Evolutionary conservation across 1,140 invertebrate genomes (phyloP).

Genomic region (Liolophura sinensis): DNA sequence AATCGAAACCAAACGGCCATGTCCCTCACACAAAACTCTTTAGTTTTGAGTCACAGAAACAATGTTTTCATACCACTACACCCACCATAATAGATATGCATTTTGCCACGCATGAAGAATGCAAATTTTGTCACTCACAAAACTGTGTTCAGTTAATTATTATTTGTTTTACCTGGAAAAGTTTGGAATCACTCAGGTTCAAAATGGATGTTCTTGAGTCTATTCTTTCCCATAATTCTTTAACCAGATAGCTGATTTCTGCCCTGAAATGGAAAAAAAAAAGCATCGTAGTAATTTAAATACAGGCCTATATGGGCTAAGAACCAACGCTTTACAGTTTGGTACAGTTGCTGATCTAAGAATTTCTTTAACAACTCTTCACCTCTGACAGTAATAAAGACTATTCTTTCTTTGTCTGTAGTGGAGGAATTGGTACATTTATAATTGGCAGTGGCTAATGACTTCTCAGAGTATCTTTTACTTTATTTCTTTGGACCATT

Average conservation of each 20-base stretch:
- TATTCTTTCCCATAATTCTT: constrained; percentile 14
- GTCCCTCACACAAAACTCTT: constrained; percentile 18
- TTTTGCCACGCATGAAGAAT: background rate
- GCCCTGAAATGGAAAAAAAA: constrained; percentile 8
- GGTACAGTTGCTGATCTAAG: too few species aligned
- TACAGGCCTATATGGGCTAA: too few species aligned
- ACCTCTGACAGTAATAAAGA: too few species aligned
- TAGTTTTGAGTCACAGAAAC: background rate
- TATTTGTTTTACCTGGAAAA: constrained; percentile 18
- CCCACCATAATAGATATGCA: background rate
- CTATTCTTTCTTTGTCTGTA: too few species aligned
- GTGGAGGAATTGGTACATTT: too few species aligned
- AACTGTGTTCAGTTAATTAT: too few species aligned
- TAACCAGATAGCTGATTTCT: constrained; percentile 19
- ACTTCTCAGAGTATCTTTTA: too few species aligned
- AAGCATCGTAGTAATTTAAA: too few species aligned
- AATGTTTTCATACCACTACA: background rate
- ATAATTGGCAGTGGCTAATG: too few species aligned
- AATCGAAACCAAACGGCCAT: constrained; percentile 27
- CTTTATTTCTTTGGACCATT: too few species aligned
- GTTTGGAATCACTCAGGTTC: constrained; percentile 11
- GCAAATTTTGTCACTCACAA: background rate
- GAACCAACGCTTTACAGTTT: too few species aligned
- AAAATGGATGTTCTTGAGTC: constrained; percentile 22
- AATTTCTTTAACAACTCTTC: too few species aligned